These are phyloP conservation scores for Slavum lentiscoides DNA, from an alignment of 2,888 invertebrate genomes.

Conservation along the genomic window DNA sequence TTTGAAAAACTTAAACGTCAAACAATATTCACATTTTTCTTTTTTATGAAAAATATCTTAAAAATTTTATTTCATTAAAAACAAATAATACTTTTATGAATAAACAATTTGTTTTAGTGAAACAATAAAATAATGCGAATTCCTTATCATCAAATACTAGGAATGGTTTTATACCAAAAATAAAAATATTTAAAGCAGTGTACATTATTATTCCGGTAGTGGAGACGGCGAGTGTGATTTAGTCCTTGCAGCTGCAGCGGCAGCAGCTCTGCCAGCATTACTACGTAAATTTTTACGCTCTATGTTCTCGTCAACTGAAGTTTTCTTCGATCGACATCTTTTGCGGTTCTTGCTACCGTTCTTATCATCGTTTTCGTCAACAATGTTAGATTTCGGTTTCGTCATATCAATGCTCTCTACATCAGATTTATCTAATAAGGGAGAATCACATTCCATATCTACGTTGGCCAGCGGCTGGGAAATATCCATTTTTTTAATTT, in stretches of 20 bases:
- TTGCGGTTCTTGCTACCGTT: slow-evolving; percentile 55
- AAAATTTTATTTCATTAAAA: slow-evolving; percentile 34
- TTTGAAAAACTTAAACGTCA: slow-evolving; percentile 42
- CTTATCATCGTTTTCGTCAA: slow-evolving; percentile 54
- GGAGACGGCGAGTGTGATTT: slow-evolving; percentile 75
- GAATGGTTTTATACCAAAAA: slow-evolving; percentile 34
- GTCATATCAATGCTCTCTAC: slow-evolving; percentile 45
- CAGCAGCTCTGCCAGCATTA: slow-evolving; percentile 73
- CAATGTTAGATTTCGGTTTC: slow-evolving; percentile 42
- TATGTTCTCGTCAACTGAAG: slow-evolving; percentile 64
- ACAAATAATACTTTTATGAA: slow-evolving; percentile 48
- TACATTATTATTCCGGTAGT: slow-evolving; percentile 72
- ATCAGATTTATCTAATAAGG: slow-evolving; percentile 33
- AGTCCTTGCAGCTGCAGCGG: slow-evolving; percentile 70
- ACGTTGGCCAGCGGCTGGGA: background rate
- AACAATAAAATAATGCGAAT: slow-evolving; percentile 28
- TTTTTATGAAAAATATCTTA: slow-evolving; percentile 12
- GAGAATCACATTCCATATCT: slow-evolving; percentile 29
- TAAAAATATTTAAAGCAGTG: background rate
- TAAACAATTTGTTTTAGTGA: slow-evolving; percentile 8
- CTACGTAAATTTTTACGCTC: slow-evolving; percentile 66
- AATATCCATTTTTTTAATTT: slow-evolving; percentile 33
- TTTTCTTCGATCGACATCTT: slow-evolving; percentile 58
- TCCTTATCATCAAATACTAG: slow-evolving; percentile 34
- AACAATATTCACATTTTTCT: background rate